Percentiles rank a stretch among this genome's conserved stretches.
Evolutionary conservation across 2,888 invertebrate species (phyloP).

Genomic region (Exephanes ischioxanthus): DNA sequence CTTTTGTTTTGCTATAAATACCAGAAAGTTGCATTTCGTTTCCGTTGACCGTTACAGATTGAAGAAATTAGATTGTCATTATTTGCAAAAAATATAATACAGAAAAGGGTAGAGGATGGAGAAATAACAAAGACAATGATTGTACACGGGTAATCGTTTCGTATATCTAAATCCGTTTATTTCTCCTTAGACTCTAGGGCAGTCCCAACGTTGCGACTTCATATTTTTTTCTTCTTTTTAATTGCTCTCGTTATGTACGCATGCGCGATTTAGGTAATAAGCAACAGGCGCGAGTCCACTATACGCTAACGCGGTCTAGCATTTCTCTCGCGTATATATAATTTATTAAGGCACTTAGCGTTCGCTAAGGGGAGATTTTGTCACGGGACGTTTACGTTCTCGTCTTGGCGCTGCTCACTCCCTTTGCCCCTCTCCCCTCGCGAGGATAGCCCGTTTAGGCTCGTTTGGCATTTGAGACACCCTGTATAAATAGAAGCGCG

Average conservation of each 20-base stretch:
- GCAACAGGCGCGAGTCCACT: slow-evolving; percentile 37
- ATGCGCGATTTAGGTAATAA: slow-evolving; percentile 52
- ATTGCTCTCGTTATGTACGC: slow-evolving; percentile 24
- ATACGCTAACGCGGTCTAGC: slow-evolving; percentile 18
- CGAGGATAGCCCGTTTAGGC: slow-evolving; percentile 76
- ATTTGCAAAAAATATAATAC: not conserved
- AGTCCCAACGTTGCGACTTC: slow-evolving; percentile 13
- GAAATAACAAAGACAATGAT: not conserved
- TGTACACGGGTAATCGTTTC: slow-evolving; percentile 28
- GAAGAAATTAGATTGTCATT: not conserved
- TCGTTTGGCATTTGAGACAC: slow-evolving; percentile 83
- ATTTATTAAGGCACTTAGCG: slow-evolving; percentile 84
- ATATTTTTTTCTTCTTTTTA: not conserved
- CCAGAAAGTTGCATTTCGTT: not conserved
- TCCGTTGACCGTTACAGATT: not conserved
- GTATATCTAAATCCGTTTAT: slow-evolving; percentile 49
- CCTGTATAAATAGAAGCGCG: slow-evolving; percentile 83
- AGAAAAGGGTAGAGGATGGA: not conserved
- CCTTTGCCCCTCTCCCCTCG: slow-evolving; percentile 64
- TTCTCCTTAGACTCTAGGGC: slow-evolving; percentile 41
- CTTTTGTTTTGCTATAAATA: not conserved
- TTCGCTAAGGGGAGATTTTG: slow-evolving; percentile 76
- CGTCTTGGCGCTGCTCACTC: slow-evolving; percentile 73
- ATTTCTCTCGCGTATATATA: slow-evolving; percentile 71
- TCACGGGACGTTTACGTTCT: slow-evolving; percentile 82